phyloP scores from a whole-genome alignment of 2,797 vertebrate species.

The Melanogrammus aeglefinus region DNA sequence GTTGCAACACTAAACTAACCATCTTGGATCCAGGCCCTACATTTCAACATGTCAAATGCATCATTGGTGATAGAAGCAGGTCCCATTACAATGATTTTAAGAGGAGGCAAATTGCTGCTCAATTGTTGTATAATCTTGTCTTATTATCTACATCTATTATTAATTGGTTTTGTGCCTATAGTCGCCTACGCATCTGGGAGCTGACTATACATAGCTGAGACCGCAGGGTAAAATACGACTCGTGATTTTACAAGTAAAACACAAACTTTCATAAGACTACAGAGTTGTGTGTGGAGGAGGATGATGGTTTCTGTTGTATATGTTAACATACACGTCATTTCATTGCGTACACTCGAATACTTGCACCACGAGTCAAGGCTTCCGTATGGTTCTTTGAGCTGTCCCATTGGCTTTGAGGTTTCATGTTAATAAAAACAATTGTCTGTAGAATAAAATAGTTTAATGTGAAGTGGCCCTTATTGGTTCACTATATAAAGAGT shows the following conservation, averaged over 20 bases:
- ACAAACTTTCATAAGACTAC: neutral
- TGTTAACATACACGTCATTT: neutral
- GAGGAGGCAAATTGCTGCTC: neutral
- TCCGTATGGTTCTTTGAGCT: no score
- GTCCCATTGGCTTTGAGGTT: neutral
- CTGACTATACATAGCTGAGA: neutral
- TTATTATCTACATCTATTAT: no score
- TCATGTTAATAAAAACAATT: neutral
- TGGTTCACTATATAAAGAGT: neutral
- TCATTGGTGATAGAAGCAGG: neutral
- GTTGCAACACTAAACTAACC: neutral
- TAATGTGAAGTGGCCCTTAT: neutral
- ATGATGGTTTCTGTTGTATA: neutral
- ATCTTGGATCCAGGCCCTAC: neutral
- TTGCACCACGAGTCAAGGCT: neutral
- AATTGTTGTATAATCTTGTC: no score
- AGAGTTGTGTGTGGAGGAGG: neutral
- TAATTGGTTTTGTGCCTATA: neutral
- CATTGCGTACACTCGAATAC: neutral
- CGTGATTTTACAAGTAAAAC: neutral
- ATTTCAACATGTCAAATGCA: neutral
- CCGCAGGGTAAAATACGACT: neutral
- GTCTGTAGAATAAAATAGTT: neutral
- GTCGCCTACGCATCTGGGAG: neutral
- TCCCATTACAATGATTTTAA: neutral